Evolutionary conservation across 2,888 invertebrate genomes (phyloP).

Genomic region (Apotomis capreana): DNA sequence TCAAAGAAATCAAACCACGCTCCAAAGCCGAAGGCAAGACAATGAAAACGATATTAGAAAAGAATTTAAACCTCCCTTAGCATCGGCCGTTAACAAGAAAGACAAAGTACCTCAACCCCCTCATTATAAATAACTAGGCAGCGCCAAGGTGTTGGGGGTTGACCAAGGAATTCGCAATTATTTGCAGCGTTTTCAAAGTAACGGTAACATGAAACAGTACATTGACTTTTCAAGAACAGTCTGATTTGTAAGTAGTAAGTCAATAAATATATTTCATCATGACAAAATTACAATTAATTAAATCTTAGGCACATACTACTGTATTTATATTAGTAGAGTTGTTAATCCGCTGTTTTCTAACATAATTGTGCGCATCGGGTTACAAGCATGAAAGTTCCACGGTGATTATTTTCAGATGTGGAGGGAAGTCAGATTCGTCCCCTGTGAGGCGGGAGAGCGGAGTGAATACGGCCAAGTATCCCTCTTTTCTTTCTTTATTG

Average conservation of each 20-base stretch:
- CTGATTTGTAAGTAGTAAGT: neutral
- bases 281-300: too few species aligned
- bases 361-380: too few species aligned
- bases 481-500: too few species aligned
- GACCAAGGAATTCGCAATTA: constrained; percentile 43
- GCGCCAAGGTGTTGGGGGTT: constrained; percentile 40
- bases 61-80: neutral
- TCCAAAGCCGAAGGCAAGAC: neutral
- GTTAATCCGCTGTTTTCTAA: too few species aligned
- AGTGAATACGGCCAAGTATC: too few species aligned
- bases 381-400: too few species aligned
- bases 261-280: too few species aligned
- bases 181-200: constrained; percentile 5
- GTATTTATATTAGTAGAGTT: too few species aligned
- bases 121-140: constrained; percentile 42
- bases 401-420: too few species aligned
- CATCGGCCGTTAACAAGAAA: constrained; percentile 22
- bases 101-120: constrained; percentile 35
- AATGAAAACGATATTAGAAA: neutral
- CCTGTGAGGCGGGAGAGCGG: too few species aligned
- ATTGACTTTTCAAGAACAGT: neutral
- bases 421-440: too few species aligned
- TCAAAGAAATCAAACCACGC: neutral
- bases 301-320: too few species aligned
- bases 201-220: neutral